Percentiles rank a stretch among this genome's conserved stretches.
phyloP scores from a whole-genome alignment of 2,797 vertebrate species.

The Pogonophryne albipinna region DNA sequence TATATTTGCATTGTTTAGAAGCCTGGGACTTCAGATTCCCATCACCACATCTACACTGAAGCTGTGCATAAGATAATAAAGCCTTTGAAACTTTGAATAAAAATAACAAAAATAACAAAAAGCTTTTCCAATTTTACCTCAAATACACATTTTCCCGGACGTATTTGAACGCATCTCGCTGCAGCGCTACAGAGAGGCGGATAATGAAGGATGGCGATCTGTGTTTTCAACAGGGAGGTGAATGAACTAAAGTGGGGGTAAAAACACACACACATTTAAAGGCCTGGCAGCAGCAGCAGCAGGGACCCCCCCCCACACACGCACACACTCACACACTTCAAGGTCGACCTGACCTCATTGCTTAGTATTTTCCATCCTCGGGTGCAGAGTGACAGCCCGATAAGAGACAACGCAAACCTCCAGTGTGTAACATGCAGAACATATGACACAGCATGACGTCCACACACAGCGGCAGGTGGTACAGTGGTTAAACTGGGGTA shows the following conservation, averaged over 20 bases:
- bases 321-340: slow-evolving; percentile 59
- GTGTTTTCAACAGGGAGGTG: slow-evolving; percentile 64
- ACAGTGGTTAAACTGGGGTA: slow-evolving; percentile 37
- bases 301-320: slow-evolving; percentile 67
- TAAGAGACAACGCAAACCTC: slow-evolving; percentile 78
- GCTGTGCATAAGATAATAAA: too few species aligned
- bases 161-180: slow-evolving; percentile 42
- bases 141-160: slow-evolving; percentile 23
- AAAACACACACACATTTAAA: slow-evolving; percentile 53
- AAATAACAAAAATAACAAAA: too few species aligned
- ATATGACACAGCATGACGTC: slow-evolving; percentile 75
- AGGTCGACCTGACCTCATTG: slow-evolving; percentile 87
- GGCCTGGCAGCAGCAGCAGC: slow-evolving; percentile 68
- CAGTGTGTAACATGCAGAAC: slow-evolving; percentile 61
- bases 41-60: too few species aligned
- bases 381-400: slow-evolving; percentile 75
- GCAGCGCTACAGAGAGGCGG: slow-evolving; percentile 9
- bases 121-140: too few species aligned
- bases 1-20: too few species aligned
- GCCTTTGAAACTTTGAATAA: too few species aligned
- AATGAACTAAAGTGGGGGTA: slow-evolving; percentile 72
- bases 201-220: slow-evolving; percentile 54
- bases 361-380: slow-evolving; percentile 83
- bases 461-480: slow-evolving; percentile 75
- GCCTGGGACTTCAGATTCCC: too few species aligned